Evolutionary conservation across 2,797 vertebrate genomes (phyloP), one percentile per base, ranked within the genome.

Genomic region (Peromyscus melanophrys): DNA sequence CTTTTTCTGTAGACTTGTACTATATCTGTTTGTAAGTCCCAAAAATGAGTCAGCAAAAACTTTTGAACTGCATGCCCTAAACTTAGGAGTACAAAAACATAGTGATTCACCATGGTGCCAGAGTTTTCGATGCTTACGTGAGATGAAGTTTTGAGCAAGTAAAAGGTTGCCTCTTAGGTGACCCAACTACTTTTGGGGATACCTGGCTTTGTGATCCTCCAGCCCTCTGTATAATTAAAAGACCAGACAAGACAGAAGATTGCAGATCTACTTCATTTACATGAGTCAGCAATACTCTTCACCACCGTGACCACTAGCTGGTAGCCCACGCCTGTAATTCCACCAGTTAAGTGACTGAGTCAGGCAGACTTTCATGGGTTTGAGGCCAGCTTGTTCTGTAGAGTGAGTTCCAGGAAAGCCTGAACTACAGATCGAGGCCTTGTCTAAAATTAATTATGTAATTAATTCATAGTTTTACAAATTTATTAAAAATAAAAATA

Each of bases 401-500:
- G 37, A 21, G 34, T 52, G 59, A 65, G 10, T 52, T 77, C 12
- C 57, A 61, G 40, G 37, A 6, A 40, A 29, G n/a, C 21, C 59
- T 61, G 27, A 25, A 83, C 37, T 63, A 63, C 7, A 57, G 78
- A 57, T 55, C 4, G 11, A 37, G 78, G 12, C 11, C 29, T 10
- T 43, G 19, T 75, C 86, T 89, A n/a, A 89, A 77, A 77, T 57
- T 27, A 43, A 59, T 87, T 37, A n/a, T n/a, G 61, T 3, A 88
- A 31, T 75, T 57, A 73, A 75, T 31, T 88, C 17, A 71, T 87
- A 37, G 9, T 46, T 69, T 52, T 71, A 87, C 17, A 55, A 71
- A 37, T 87, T 17, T 71, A 55, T 43, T 57, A 61, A 89, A 89
- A 89, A 57, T 46, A 73, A 89, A 90, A 89, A 46, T 82, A 52